These are phyloP conservation scores for Hypselothyrea guttata DNA, from an alignment of 2,888 invertebrate species.

Conservation along the genomic window DNA sequence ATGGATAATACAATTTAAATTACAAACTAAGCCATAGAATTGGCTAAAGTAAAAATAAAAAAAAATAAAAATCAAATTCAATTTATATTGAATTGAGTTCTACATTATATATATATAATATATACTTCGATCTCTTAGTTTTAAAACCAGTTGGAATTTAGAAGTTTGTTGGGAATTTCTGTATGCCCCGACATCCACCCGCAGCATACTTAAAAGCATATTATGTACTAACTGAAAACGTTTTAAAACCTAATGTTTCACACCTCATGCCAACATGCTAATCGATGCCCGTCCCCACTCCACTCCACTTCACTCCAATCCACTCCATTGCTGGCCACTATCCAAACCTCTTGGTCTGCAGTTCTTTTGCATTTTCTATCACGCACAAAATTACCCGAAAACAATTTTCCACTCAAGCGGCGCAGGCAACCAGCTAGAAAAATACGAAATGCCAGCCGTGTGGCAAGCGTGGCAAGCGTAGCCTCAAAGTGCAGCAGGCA, in stretches of 20 bases:
- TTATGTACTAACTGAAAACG: conserved; percentile 51
- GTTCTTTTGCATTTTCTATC: conserved; percentile 22
- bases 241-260: conserved; percentile 55
- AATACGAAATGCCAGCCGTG: conserved; percentile 65
- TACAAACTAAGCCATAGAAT: no score
- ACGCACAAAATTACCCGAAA: conserved; percentile 66
- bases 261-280: conserved; percentile 51
- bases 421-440: conserved; percentile 69
- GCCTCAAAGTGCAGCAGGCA: neutral
- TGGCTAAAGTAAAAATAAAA: no score
- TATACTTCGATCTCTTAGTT: no score
- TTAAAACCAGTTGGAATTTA: no score
- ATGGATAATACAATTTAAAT: no score
- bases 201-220: conserved; percentile 33
- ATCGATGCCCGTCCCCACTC: conserved; percentile 29
- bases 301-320: neutral
- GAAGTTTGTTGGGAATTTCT: conserved; percentile 11
- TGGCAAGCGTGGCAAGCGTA: conserved; percentile 24
- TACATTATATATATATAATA: no score
- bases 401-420: conserved; percentile 73
- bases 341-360: neutral
- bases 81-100: no score
- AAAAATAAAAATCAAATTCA: no score
- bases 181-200: neutral
- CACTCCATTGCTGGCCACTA: neutral